Conservation (phyloP, 2,888 invertebrate genomes). For the Diarsia mendica region DNA sequence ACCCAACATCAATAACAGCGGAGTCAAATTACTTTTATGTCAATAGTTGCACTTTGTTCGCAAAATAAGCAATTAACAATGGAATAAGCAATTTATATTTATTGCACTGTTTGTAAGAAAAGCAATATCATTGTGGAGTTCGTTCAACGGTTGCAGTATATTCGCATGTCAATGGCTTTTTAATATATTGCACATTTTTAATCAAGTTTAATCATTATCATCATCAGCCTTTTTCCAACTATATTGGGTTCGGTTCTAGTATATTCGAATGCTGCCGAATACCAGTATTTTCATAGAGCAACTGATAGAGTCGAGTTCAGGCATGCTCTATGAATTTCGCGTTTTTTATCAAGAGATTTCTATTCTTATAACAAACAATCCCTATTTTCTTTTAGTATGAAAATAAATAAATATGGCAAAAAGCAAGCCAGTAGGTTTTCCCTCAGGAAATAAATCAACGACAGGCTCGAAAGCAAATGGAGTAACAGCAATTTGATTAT, state of each 20-base stretch:
- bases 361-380: conserved; percentile 4
- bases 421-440: conserved; percentile 8
- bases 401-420: conserved; percentile 10
- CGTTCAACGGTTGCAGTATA: background rate
- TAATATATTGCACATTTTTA: background rate
- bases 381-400: background rate
- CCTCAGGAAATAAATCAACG: conserved; percentile 49
- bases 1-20: conserved; percentile 6
- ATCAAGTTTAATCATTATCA: background rate
- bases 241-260: background rate
- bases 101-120: conserved; percentile 18
- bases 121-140: background rate
- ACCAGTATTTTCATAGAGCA: background rate
- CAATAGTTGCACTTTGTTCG: conserved; percentile 25
- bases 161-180: background rate
- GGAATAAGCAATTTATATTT: conserved; percentile 22
- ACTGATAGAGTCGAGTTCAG: background rate
- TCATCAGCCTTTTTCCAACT: background rate
- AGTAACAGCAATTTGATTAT: conserved; percentile 55
- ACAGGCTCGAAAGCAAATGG: conserved; percentile 44
- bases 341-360: background rate
- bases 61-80: conserved; percentile 14
- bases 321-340: background rate
- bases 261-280: background rate
- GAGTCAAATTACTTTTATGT: conserved; percentile 4